phyloP scores from a whole-genome alignment of 2,888 invertebrate genomes.

The Drosophila subquinaria region DNA sequence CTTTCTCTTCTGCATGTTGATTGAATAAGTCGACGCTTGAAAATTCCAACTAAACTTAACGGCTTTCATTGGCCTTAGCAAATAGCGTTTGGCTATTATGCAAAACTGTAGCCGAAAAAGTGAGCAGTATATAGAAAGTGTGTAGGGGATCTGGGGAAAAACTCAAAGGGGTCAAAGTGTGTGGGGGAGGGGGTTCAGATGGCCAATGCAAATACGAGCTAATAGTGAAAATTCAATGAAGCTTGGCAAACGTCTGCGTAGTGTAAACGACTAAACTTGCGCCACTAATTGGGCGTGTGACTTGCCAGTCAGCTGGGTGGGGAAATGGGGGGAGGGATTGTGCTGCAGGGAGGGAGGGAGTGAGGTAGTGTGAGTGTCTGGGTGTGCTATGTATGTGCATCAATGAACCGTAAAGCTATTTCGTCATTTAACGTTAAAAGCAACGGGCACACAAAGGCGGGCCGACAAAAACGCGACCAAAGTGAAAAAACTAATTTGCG shows the following conservation, averaged over 20 bases:
- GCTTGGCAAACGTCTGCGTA: constrained; percentile 68
- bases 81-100: constrained; percentile 65
- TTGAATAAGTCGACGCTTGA: constrained; percentile 77
- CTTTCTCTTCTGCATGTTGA: constrained; percentile 45
- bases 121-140: constrained; percentile 38
- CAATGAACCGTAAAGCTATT: constrained; percentile 82
- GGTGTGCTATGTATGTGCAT: constrained; percentile 73
- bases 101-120: constrained; percentile 78
- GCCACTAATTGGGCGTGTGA: constrained; percentile 81
- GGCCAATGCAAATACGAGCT: constrained; percentile 72
- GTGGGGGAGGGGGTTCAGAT: constrained; percentile 20
- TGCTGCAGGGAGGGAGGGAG: neutral
- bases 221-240: constrained; percentile 78
- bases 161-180: constrained; percentile 8
- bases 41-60: constrained; percentile 74
- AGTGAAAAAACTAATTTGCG: constrained; percentile 82
- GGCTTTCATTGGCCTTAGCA: constrained; percentile 73
- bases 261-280: constrained; percentile 76
- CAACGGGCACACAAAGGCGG: constrained; percentile 77
- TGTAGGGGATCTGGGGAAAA: neutral
- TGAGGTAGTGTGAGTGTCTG: constrained; percentile 26
- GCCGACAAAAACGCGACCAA: constrained; percentile 77
- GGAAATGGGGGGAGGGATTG: neutral
- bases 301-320: constrained; percentile 50
- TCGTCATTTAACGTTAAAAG: constrained; percentile 82